Evolutionary conservation across 2,888 invertebrate genomes (phyloP).

Genomic region (Tiliacea aurago): DNA sequence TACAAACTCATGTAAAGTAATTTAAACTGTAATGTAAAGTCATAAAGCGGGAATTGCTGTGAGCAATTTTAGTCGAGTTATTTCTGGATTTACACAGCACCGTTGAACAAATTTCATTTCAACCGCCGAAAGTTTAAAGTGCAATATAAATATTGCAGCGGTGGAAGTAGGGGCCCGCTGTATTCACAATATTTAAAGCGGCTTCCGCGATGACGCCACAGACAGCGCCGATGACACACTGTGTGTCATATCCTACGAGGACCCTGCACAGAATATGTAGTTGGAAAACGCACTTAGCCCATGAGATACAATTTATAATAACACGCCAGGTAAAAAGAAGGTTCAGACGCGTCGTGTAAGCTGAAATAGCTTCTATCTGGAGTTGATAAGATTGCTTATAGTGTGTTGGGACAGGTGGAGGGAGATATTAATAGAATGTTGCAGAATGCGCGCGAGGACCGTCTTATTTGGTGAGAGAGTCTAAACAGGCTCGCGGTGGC

Average conservation of each 20-base stretch:
- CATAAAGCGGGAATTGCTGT: slow-evolving; percentile 57
- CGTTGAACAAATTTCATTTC: slow-evolving; percentile 87
- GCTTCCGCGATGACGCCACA: slow-evolving; percentile 59
- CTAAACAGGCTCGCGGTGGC: slow-evolving; percentile 68
- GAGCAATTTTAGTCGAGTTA: slow-evolving; percentile 69
- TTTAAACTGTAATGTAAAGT: slow-evolving; percentile 16
- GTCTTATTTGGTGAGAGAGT: slow-evolving; percentile 86
- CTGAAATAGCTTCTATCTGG: slow-evolving; percentile 59
- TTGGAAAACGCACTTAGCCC: slow-evolving; percentile 70
- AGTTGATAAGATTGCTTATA: slow-evolving; percentile 61
- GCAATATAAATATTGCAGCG: slow-evolving; percentile 82
- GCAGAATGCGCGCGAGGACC: slow-evolving; percentile 82
- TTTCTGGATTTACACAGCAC: slow-evolving; percentile 80
- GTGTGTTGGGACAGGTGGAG: slow-evolving; percentile 38
- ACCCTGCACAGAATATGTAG: slow-evolving; percentile 46
- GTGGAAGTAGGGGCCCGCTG: slow-evolving; percentile 70
- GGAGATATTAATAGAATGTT: slow-evolving; percentile 81
- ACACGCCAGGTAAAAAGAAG: slow-evolving; percentile 78
- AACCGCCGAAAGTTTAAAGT: slow-evolving; percentile 85
- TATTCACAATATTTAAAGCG: slow-evolving; percentile 69
- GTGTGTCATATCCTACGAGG: slow-evolving; percentile 53
- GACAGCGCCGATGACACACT: slow-evolving; percentile 53
- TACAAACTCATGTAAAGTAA: slow-evolving; percentile 20
- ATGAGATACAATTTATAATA: slow-evolving; percentile 77
- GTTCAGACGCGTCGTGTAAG: slow-evolving; percentile 40